phyloP scores from a whole-genome alignment of 2,113 vertebrate genomes.

The Vicugna pacos region DNA sequence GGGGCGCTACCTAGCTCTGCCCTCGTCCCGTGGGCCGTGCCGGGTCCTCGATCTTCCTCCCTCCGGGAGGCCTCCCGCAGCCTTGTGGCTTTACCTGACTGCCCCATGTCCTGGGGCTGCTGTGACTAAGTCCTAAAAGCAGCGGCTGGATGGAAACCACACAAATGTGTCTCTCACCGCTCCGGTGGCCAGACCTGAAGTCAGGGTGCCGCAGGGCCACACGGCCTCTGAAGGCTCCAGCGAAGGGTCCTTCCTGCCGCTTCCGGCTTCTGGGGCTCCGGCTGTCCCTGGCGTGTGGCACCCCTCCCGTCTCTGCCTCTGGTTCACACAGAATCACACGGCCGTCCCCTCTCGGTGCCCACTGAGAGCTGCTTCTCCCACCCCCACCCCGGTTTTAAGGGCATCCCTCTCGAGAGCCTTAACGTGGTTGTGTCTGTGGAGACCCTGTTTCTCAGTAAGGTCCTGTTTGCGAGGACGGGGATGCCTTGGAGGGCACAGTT shows the following conservation, averaged over 20 bases:
- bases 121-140: rapidly evolving
- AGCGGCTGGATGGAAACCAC: background rate
- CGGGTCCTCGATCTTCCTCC: rapidly evolving
- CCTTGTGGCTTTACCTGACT: background rate
- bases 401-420: background rate
- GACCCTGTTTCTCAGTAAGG: background rate
- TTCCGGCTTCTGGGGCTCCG: background rate
- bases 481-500: background rate
- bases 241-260: background rate
- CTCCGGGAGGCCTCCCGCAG: background rate
- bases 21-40: background rate
- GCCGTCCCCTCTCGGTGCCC: background rate
- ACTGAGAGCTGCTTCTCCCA: background rate
- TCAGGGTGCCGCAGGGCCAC: background rate
- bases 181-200: background rate
- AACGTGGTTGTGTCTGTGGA: background rate
- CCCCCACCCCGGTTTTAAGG: background rate
- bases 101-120: background rate
- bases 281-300: rapidly evolving
- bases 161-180: background rate
- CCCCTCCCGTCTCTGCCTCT: background rate
- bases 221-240: too few relatives aligned
- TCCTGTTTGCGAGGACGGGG: background rate
- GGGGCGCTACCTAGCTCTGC: background rate
- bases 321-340: background rate